Conservation (phyloP, 2,113 vertebrate genomes). For the Oryzias curvinotus region DNA sequence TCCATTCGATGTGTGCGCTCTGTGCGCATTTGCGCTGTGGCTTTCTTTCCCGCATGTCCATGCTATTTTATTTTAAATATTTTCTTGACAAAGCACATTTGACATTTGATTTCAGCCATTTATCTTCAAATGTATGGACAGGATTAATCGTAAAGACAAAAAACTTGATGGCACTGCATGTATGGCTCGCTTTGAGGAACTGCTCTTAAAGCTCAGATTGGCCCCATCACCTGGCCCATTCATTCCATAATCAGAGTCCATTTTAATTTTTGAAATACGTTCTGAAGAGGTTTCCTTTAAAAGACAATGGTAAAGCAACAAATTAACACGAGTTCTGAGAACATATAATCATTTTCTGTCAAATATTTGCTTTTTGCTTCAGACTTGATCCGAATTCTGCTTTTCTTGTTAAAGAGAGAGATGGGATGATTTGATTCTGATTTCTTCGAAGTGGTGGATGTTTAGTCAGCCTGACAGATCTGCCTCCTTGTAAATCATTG, state of each 20-base stretch:
- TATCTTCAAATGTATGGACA: conserved; percentile 24
- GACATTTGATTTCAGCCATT: conserved; percentile 5
- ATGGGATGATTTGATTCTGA: conserved; percentile 47
- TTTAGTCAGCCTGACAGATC: conserved; percentile 92
- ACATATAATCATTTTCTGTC: conserved; percentile 17
- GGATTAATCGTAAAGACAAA: conserved; percentile 17
- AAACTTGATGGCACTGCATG: conserved; percentile 44
- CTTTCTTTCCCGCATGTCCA: conserved; percentile 79
- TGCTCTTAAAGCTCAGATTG: conserved; percentile 72
- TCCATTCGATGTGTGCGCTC: conserved; percentile 85
- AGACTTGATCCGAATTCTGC: conserved; percentile 8
- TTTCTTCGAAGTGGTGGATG: conserved; percentile 57
- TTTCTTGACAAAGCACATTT: conserved; percentile 7
- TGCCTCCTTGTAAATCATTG: conserved; percentile 97
- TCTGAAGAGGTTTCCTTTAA: not conserved
- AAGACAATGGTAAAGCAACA: not conserved
- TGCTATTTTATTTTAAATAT: conserved; percentile 62
- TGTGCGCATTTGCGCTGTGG: conserved; percentile 68
- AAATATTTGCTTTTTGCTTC: conserved; percentile 3
- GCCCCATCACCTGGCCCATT: conserved; percentile 73
- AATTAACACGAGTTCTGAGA: not conserved
- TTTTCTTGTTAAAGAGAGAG: conserved; percentile 33
- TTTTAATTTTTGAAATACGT: conserved; percentile 44
- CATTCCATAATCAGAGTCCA: conserved; percentile 52
- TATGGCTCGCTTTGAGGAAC: conserved; percentile 75